Evolutionary conservation across 1,140 invertebrate genomes (phyloP).

Genomic region (Orussus abietinus): DNA sequence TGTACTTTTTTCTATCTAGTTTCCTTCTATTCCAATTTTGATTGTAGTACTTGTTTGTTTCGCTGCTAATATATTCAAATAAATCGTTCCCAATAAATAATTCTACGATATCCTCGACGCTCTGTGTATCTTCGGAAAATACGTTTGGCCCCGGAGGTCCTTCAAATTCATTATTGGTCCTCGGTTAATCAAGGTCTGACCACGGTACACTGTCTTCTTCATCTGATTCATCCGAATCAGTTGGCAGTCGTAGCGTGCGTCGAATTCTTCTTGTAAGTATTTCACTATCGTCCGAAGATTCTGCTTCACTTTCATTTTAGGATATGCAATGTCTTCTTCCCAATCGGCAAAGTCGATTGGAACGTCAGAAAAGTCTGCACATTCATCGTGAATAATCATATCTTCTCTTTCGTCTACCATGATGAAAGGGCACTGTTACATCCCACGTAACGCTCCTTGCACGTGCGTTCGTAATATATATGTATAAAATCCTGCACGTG

Average conservation of each 20-base stretch:
- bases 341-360: slow-evolving; percentile 1
- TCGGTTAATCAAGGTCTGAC: slow-evolving; percentile 9
- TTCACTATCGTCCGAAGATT: slow-evolving; percentile 5
- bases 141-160: slow-evolving; percentile 10
- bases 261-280: slow-evolving; percentile 2
- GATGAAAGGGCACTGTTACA: slow-evolving; percentile 4
- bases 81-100: slow-evolving; percentile 1
- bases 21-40: background rate
- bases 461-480: too few relatives aligned
- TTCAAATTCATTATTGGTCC: slow-evolving; percentile 12
- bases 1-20: slow-evolving; percentile 6
- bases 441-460: too few relatives aligned
- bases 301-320: slow-evolving; percentile 6
- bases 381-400: slow-evolving; percentile 6
- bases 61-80: slow-evolving; percentile 1
- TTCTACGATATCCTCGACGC: slow-evolving; percentile 2
- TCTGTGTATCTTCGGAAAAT: slow-evolving; percentile 11
- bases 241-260: slow-evolving; percentile 4
- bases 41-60: background rate
- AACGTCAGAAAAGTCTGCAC: slow-evolving; percentile 7
- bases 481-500: too few relatives aligned
- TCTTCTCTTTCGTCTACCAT: slow-evolving; percentile 11
- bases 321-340: slow-evolving; percentile 7
- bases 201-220: slow-evolving; percentile 1
- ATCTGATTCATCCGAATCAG: slow-evolving; percentile 4